Percentiles rank a stretch among this genome's conserved stretches.
Conservation (phyloP, 2,888 invertebrate genomes). For the Phyto melanocephala region DNA sequence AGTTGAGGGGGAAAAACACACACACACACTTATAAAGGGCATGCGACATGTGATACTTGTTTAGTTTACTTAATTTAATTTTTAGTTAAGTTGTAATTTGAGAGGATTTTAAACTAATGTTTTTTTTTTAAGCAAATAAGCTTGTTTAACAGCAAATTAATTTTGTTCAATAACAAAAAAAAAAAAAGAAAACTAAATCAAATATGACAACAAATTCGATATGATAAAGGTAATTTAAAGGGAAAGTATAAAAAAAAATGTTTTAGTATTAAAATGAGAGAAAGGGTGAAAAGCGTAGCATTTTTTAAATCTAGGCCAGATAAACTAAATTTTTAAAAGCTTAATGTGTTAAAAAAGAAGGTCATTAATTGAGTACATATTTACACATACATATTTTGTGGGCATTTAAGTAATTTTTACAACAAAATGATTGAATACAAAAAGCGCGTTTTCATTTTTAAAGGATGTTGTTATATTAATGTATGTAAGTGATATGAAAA, state of each 20-base stretch:
- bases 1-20: not conserved
- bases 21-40: slow-evolving; percentile 18
- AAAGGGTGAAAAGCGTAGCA: not conserved
- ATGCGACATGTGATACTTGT: slow-evolving; percentile 48
- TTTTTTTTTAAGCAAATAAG: not conserved
- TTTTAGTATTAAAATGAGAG: not conserved
- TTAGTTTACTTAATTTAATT: not conserved
- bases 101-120: slow-evolving; percentile 60
- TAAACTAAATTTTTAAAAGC: not conserved
- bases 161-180: not conserved
- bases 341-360: not conserved
- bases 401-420: not conserved
- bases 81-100: slow-evolving; percentile 45
- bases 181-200: not conserved
- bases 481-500: too few species aligned
- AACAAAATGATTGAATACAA: not conserved
- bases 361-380: not conserved
- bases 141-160: slow-evolving; percentile 7
- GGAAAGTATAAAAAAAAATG: not conserved
- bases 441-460: too few species aligned
- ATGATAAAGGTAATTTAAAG: not conserved
- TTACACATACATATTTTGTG: not conserved
- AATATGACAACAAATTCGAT: slow-evolving; percentile 16
- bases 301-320: slow-evolving; percentile 18
- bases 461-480: too few species aligned